A percentile compares a stretch with the other conserved stretches of the same genome.
Conservation (phyloP, 2,797 vertebrate species). For the Premnoplex brunnescens region DNA sequence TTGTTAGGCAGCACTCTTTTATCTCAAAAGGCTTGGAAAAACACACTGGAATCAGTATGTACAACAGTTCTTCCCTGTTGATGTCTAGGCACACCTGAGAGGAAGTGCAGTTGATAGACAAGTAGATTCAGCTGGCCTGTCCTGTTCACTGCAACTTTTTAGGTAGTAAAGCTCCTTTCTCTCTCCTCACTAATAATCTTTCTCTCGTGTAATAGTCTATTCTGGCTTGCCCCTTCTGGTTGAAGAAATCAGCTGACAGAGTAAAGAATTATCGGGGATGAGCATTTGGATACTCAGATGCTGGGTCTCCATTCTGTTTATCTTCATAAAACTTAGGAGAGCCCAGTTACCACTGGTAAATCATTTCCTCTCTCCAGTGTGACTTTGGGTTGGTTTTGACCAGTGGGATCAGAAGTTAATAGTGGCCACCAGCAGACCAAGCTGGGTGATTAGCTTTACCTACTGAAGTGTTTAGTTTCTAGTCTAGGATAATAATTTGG, state of each 20-base stretch:
- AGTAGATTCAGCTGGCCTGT: not conserved
- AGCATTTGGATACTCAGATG: not conserved
- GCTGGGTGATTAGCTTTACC: not conserved
- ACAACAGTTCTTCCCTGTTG: rapidly evolving
- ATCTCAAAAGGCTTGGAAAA: not conserved
- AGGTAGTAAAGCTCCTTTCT: not conserved
- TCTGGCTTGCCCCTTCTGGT: not conserved
- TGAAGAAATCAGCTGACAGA: not conserved
- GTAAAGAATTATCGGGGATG: not conserved
- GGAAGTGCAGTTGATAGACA: not conserved
- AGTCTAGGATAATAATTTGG: not conserved
- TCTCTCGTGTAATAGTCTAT: not conserved
- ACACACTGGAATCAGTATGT: rapidly evolving
- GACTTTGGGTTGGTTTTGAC: not conserved
- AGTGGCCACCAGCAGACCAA: not conserved
- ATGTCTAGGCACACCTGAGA: not conserved
- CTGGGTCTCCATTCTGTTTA: not conserved
- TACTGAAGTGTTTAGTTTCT: not conserved
- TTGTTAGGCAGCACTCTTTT: not conserved
- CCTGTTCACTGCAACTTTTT: not conserved
- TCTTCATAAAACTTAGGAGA: not conserved
- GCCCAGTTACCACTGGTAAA: not conserved
- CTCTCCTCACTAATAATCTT: not conserved
- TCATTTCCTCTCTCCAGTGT: not conserved
- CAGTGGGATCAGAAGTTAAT: not conserved